Base-by-base conservation (phyloP, 2,113 vertebrate species). In the Myodes glareolus region DNA sequence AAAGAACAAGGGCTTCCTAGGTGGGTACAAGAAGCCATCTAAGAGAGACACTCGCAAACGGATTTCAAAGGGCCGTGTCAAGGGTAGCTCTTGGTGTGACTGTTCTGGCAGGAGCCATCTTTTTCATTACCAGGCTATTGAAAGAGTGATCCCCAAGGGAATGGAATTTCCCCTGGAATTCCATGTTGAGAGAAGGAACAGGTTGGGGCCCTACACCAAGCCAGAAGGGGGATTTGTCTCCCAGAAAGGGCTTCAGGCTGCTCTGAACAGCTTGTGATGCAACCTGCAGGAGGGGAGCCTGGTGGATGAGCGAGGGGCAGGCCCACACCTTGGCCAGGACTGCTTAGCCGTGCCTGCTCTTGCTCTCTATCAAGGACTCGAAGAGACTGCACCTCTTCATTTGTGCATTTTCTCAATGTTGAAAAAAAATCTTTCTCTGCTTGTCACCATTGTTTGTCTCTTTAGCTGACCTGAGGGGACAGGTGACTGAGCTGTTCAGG, bases 1-100 rank as follows among this genome's bases (percentile, higher is more conserved):
- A 63, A 96, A 92, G 55, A 90, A 73, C 85, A 91, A 95, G 73
- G 23, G 0, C 31, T 96, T 96, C 96, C 68, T 93, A 93, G 84
- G 55, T 23, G 84, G 65, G 45, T 78, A 63, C 95, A 95, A 90
- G 89, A 94, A 80, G 17, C 78, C 47, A 85, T 84, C 78, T 55
- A 84, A 84, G 87, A 85, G 77, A 95, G 61, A 73, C n/a, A 39
- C 36, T 91, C 92, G 39, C 55, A 92, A 95, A 94, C 76, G 7
- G 90, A 84, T 93, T 93, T 75, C 29, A 29, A 93, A 93, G 63
- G 16, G 29, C 31, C 80, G 8, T 67, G 68, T 77, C 58, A 82
- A 96, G 77, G 45, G 31, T 47, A 61, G 78, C 36, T 55, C 80
- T 47, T 65, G 12, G 29, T 11, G 52, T 42, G 47, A 42, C 50